These are phyloP conservation scores for Labeo rohita DNA, from an alignment of 2,113 vertebrate genomes.

Conservation along the genomic window DNA sequence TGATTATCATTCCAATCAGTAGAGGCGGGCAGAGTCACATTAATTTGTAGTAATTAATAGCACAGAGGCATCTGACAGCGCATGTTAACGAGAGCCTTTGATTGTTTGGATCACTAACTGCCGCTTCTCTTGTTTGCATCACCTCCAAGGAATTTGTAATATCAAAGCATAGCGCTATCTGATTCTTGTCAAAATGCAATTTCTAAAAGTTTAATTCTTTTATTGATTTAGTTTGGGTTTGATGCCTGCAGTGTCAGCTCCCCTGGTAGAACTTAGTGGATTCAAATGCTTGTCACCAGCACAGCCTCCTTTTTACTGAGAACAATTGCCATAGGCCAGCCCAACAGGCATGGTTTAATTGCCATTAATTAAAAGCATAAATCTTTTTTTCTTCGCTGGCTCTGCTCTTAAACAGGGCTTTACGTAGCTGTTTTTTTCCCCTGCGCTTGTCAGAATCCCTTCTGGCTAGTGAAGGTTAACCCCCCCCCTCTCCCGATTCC, in stretches of 20 bases:
- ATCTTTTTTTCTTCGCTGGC: conserved; percentile 98
- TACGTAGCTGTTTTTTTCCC: conserved; percentile 78
- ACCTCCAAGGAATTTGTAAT: conserved; percentile 95
- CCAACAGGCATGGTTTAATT: conserved; percentile 99
- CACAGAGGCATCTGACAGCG: conserved; percentile 94
- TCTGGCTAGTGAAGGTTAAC: conserved; percentile 92
- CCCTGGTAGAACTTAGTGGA: conserved; percentile 99
- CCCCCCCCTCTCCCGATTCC: conserved; percentile 66
- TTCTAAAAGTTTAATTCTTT: conserved; percentile 99
- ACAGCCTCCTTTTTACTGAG: conserved; percentile 97
- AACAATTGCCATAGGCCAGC: conserved; percentile 99
- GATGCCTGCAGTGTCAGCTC: conserved; percentile 99
- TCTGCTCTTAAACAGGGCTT: conserved; percentile 98
- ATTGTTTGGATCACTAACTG: conserved; percentile 99
- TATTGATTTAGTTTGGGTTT: conserved; percentile 99
- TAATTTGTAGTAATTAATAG: conserved; percentile 99
- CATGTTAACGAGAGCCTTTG: conserved; percentile 97
- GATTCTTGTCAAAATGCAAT: conserved; percentile 99
- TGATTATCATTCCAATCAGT: conserved; percentile 97
- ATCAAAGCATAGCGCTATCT: conserved; percentile 98
- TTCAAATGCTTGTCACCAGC: conserved; percentile 99
- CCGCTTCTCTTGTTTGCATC: conserved; percentile 95
- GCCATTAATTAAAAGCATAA: conserved; percentile 99
- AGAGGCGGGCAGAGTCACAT: conserved; percentile 92
- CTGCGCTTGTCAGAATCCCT: conserved; percentile 96